These are phyloP conservation scores for Drosophila atripex DNA, from an alignment of 2,888 invertebrate species.

Conservation along the genomic window DNA sequence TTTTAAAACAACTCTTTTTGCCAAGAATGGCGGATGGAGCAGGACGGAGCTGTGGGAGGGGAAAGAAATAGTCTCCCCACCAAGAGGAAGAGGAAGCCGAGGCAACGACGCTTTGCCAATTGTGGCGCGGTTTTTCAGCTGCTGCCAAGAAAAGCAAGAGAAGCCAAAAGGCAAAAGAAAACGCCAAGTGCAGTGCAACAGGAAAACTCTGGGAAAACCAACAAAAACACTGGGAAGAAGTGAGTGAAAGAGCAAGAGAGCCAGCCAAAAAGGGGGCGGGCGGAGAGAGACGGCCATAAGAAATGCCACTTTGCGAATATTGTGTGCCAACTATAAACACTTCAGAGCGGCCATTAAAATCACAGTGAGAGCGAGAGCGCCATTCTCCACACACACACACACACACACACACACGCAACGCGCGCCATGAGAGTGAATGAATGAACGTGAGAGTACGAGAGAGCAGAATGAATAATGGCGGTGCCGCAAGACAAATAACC, in stretches of 20 bases:
- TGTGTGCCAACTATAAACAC: constrained; percentile 83
- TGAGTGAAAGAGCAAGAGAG: constrained; percentile 24
- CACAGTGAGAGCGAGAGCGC: constrained; percentile 58
- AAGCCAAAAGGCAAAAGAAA: constrained; percentile 35
- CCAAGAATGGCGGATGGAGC: constrained; percentile 58
- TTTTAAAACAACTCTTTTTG: constrained; percentile 79
- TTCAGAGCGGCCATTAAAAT: constrained; percentile 84
- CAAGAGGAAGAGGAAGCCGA: constrained; percentile 32
- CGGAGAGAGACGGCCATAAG: constrained; percentile 68
- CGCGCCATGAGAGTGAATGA: constrained; percentile 34
- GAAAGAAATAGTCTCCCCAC: neutral
- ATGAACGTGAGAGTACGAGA: constrained; percentile 62
- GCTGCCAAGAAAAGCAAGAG: constrained; percentile 64
- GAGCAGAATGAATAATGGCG: constrained; percentile 83
- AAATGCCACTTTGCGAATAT: constrained; percentile 81
- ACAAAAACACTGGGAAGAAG: constrained; percentile 43
- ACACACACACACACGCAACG: constrained; percentile 19
- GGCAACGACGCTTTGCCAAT: constrained; percentile 67
- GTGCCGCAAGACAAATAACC: constrained; percentile 83
- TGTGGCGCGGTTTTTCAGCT: constrained; percentile 78
- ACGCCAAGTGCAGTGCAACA: constrained; percentile 70
- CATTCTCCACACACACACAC: constrained; percentile 42
- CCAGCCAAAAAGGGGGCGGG: constrained; percentile 49
- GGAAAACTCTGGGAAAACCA: constrained; percentile 49
- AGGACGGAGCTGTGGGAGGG: constrained; percentile 1